Percentiles rank a stretch among this genome's conserved stretches.
phyloP scores from a whole-genome alignment of 2,113 vertebrate genomes.

The Bos indicus region DNA sequence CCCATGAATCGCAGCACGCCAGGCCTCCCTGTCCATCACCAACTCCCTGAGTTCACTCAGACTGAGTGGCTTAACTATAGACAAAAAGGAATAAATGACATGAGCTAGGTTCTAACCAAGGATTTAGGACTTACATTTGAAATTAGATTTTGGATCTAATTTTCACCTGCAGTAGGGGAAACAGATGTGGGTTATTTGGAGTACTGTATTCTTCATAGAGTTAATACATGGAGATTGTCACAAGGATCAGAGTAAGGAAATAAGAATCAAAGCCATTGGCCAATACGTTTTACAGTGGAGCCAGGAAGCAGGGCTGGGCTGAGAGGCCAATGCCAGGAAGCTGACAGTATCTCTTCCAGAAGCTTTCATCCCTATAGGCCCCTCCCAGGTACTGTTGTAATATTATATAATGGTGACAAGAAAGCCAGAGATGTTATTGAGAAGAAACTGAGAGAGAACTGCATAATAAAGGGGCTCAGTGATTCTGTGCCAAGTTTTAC shows the following conservation, averaged over 20 bases:
- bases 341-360: conserved; percentile 7
- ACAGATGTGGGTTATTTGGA: neutral
- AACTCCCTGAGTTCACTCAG: too few species aligned
- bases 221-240: conserved; percentile 44
- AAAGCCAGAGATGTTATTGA: neutral
- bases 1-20: too few species aligned
- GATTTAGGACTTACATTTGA: conserved; percentile 38
- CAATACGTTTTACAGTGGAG: neutral
- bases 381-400: conserved; percentile 18
- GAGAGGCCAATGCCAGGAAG: conserved; percentile 1
- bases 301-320: conserved; percentile 21
- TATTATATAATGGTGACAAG: conserved; percentile 24
- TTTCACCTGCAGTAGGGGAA: conserved; percentile 40
- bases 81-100: conserved; percentile 41
- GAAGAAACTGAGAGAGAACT: conserved; percentile 1
- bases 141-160: conserved; percentile 50
- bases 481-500: neutral
- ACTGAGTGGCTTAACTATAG: neutral
- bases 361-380: neutral
- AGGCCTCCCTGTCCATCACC: too few species aligned
- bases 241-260: conserved; percentile 48
- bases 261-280: neutral
- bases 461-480: neutral
- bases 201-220: conserved; percentile 34
- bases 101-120: conserved; percentile 22